phyloP scores from a whole-genome alignment of 2,113 vertebrate genomes.

The Myotis yumanensis region DNA sequence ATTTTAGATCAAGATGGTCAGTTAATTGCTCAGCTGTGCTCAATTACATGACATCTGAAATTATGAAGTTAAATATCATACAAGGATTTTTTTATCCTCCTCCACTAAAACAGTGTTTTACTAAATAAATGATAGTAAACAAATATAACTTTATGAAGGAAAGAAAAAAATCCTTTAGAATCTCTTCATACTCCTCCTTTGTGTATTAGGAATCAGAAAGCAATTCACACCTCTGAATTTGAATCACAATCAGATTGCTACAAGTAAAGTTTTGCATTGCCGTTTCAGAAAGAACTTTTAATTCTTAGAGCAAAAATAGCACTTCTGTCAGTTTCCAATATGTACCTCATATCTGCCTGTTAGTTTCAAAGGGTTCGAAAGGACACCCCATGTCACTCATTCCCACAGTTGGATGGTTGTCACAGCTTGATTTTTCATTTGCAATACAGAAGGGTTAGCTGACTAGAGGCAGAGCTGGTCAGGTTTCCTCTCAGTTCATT shows the following conservation, averaged over 20 bases:
- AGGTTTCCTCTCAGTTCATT: background rate
- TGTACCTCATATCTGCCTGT: conserved; percentile 18
- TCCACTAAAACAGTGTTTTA: conserved; percentile 11
- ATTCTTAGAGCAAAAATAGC: conserved; percentile 60
- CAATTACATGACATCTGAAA: background rate
- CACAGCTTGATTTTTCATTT: background rate
- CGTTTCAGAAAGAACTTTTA: conserved; percentile 67
- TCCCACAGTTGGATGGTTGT: background rate
- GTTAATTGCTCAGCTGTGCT: conserved; percentile 45
- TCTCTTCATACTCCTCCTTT: background rate
- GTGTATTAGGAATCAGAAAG: conserved; percentile 53
- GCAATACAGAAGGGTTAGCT: background rate
- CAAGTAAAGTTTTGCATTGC: conserved; percentile 41
- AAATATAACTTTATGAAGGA: conserved; percentile 28
- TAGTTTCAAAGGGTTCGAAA: conserved; percentile 52
- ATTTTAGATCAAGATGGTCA: conserved; percentile 9
- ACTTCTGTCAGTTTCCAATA: conserved; percentile 55
- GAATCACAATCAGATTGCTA: conserved; percentile 64
- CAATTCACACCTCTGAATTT: conserved; percentile 60
- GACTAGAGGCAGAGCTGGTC: background rate
- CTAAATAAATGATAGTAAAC: conserved; percentile 57
- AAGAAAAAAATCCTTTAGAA: background rate
- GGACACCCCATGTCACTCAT: background rate
- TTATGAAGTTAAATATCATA: conserved; percentile 14
- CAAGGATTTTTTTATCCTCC: background rate